phyloP scores from a whole-genome alignment of 2,113 vertebrate genomes.

The Vanacampus margaritifer region DNA sequence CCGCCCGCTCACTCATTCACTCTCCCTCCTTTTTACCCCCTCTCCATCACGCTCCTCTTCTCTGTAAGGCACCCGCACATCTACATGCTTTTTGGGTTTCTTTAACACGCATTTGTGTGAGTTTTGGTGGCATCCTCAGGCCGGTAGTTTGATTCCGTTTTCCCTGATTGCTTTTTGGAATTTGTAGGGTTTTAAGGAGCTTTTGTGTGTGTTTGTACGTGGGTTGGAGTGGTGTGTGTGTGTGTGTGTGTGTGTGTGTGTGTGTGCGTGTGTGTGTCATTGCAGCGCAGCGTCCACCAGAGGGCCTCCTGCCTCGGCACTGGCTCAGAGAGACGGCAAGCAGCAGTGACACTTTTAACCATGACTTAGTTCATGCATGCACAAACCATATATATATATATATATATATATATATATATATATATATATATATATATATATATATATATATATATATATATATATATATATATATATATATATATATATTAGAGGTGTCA shows the following conservation, averaged over 20 bases:
- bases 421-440: no score
- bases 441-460: no score
- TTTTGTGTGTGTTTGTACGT: not conserved
- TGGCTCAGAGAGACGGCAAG: conserved; percentile 12
- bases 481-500: no score
- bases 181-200: conserved; percentile 10
- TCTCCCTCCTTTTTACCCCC: conserved; percentile 37
- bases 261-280: conserved; percentile 30
- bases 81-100: conserved; percentile 13
- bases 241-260: no score
- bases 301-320: conserved; percentile 90
- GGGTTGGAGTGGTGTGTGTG: not conserved
- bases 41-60: conserved; percentile 45
- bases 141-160: conserved; percentile 5
- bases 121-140: conserved; percentile 11
- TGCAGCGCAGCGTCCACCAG: conserved; percentile 82
- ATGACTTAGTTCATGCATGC: not conserved
- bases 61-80: conserved; percentile 39
- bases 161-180: not conserved
- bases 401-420: no score
- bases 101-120: conserved; percentile 2
- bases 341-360: conserved; percentile 49
- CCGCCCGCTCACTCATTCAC: conserved; percentile 40
- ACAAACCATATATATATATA: no score
- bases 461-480: no score